These are phyloP conservation scores for Heterodera filipjevi DNA, from an alignment of 2,888 invertebrate genomes.

Conservation along the genomic window DNA sequence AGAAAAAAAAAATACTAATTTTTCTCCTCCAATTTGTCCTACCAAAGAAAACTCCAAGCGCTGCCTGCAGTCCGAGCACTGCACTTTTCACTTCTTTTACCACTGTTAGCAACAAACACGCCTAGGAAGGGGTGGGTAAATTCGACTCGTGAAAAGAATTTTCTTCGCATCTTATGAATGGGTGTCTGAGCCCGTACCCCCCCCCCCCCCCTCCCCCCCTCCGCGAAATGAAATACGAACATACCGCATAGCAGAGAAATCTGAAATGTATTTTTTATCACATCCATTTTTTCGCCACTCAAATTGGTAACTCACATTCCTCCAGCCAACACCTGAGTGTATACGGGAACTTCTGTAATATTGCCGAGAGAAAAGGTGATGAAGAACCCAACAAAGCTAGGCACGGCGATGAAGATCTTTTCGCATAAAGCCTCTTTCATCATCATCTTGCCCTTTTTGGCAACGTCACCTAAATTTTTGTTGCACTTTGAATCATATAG, in stretches of 20 bases:
- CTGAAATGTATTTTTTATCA: neutral
- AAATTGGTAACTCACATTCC: slow-evolving; percentile 67
- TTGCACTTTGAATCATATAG: too few relatives aligned
- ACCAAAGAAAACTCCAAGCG: slow-evolving; percentile 47
- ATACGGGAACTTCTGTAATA: slow-evolving; percentile 54
- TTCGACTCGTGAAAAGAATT: slow-evolving; percentile 17
- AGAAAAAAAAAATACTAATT: neutral
- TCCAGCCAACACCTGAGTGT: slow-evolving; percentile 72
- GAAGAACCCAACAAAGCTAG: slow-evolving; percentile 71
- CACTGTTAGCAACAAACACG: slow-evolving; percentile 69
- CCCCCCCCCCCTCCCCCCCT: too few relatives aligned
- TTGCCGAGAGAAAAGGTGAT: slow-evolving; percentile 67
- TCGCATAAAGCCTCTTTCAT: slow-evolving; percentile 71
- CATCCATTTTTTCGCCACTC: neutral
- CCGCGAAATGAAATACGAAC: too few relatives aligned
- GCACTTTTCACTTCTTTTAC: slow-evolving; percentile 67
- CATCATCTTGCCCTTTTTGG: slow-evolving; percentile 71
- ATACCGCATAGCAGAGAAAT: slow-evolving; percentile 73
- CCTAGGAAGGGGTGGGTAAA: too few relatives aligned
- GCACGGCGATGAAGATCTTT: slow-evolving; percentile 72
- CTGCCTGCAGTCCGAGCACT: slow-evolving; percentile 58
- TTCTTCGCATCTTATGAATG: too few relatives aligned
- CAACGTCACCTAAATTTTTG: slow-evolving; percentile 71
- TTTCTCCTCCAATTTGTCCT: neutral
- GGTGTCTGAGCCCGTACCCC: too few relatives aligned